Evolutionary conservation across 2,113 vertebrate species (phyloP), one percentile per base, ranked within the genome.

Genomic region (Tupaia tana): DNA sequence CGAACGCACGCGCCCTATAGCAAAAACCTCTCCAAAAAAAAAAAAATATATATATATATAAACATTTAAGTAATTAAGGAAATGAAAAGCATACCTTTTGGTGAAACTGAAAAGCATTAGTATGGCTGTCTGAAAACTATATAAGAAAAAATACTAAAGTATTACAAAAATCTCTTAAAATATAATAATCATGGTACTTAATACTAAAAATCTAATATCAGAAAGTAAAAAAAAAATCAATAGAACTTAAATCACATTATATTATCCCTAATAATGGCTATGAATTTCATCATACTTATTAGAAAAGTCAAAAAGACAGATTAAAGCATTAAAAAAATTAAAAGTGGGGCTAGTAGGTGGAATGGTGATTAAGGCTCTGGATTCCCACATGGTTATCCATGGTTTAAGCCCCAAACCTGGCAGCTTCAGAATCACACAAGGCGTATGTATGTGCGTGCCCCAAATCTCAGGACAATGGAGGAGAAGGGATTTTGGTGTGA

Each of bases 131-230:
- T 82, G 20, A 90, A 89, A 94, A 85, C 87, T 10, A 61, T 4
- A 70, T 85, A 34, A 87, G 85, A 77, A 95, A 90, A 90, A 91
- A 91, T 54, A 58, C 15, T 89, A 56, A 56, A 31, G 11, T 54
- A 61, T 67, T 94, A 89, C 1, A 86, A 84, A 84, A 81, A 77
- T 73, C 58, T 81, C 34, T 94, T 86, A 82, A 80, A 89, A 86
- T 86, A 67, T 75, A 71, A 54, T 9, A 92, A 71, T 80, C 56
- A 43, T 70, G 43, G 22, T 66, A 83, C 19, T 56, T 89, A 88
- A 80, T 82, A 29, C 31, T 82, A 74, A 83, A 89, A 94, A 43
- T 43, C 43, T 43, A 61, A 27, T 61, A 71, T n/a, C 89, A 59
- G 16, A 34, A 56, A 43, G 43, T 43, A 91, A 91, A 90, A 7